These are phyloP conservation scores for Polyommatus icarus DNA, from an alignment of 2,888 invertebrate genomes.

Conservation along the genomic window DNA sequence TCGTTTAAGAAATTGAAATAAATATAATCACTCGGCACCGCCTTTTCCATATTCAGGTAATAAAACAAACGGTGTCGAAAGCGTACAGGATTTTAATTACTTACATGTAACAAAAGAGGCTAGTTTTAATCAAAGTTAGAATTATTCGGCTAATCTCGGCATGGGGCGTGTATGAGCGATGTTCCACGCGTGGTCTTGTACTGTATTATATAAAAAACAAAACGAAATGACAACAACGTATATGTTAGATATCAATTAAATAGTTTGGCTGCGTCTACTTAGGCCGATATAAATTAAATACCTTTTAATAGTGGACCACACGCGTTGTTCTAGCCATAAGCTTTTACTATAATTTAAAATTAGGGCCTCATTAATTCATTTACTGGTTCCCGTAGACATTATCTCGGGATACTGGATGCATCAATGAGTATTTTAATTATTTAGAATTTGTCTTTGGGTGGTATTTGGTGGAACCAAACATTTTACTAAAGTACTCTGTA, in stretches of 20 bases:
- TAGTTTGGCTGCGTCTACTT: slow-evolving; percentile 42
- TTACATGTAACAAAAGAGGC: slow-evolving; percentile 26
- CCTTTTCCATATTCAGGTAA: slow-evolving; percentile 11
- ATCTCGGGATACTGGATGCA: slow-evolving; percentile 32
- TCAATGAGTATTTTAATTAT: slow-evolving; percentile 25
- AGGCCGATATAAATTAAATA: slow-evolving; percentile 58
- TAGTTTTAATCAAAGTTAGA: slow-evolving; percentile 28
- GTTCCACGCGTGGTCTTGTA: slow-evolving; percentile 32
- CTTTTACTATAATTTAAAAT: slow-evolving; percentile 40
- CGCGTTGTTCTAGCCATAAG: slow-evolving; percentile 48
- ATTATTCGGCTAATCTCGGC: slow-evolving; percentile 12
- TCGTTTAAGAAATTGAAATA: neutral
- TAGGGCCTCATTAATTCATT: slow-evolving; percentile 43
- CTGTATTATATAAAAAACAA: slow-evolving; percentile 25
- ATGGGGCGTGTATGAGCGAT: slow-evolving; percentile 31
- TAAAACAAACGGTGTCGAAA: slow-evolving; percentile 12
- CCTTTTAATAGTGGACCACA: slow-evolving; percentile 73
- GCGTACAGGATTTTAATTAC: slow-evolving; percentile 11
- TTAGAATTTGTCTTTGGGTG: slow-evolving; percentile 13
- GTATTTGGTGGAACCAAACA: neutral
- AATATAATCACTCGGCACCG: neutral
- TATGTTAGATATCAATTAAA: slow-evolving; percentile 43
- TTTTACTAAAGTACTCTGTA: neutral
- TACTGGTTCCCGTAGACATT: slow-evolving; percentile 37
- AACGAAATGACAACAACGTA: slow-evolving; percentile 32